Percentiles rank a stretch among this genome's conserved stretches.
These are phyloP conservation scores for Charina bottae DNA, from an alignment of 2,113 vertebrate species.

Conservation along the genomic window DNA sequence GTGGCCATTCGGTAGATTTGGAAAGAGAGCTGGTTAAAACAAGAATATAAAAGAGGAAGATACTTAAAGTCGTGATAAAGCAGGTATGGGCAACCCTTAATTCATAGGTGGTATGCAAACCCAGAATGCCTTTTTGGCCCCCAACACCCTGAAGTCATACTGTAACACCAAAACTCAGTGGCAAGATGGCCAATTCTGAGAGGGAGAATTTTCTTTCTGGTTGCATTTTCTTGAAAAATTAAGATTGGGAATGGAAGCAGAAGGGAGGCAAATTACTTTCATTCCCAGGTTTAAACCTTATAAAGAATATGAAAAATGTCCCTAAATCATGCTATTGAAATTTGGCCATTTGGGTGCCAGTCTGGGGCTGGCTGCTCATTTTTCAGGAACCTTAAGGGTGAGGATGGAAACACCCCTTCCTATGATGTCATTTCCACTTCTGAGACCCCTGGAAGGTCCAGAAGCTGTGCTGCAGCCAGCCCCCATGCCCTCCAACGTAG, in stretches of 20 bases:
- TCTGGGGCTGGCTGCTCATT: not conserved
- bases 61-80: not conserved
- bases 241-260: not conserved
- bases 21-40: not conserved
- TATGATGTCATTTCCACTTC: not conserved
- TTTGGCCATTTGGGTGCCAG: not conserved
- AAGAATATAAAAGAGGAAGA: not conserved
- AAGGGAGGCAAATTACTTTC: not conserved
- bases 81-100: not conserved
- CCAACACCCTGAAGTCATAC: not conserved
- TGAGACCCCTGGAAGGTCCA: not conserved
- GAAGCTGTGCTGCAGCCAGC: not conserved
- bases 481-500: not conserved
- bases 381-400: not conserved
- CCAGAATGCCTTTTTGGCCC: not conserved
- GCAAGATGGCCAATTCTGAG: not conserved
- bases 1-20: not conserved
- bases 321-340: not conserved
- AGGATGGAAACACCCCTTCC: not conserved
- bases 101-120: not conserved
- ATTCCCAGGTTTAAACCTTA: not conserved
- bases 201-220: not conserved
- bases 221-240: not conserved
- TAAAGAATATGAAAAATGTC: not conserved
- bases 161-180: not conserved